phyloP scores from a whole-genome alignment of 1,140 invertebrate species.

The Caerostris extrusa region DNA sequence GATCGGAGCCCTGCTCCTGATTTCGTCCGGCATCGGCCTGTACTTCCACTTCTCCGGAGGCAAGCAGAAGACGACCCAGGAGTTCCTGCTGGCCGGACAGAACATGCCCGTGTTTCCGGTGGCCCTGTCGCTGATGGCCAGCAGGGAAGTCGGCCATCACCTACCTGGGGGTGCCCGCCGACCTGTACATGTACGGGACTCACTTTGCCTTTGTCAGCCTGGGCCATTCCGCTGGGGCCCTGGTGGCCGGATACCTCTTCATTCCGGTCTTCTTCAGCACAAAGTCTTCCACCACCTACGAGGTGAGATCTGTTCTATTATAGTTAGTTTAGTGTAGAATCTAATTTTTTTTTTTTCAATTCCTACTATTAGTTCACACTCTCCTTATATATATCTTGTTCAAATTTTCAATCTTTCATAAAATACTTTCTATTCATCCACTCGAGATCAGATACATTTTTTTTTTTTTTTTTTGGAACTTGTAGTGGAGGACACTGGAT shows the following conservation, averaged over 20 bases:
- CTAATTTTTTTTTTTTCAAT: neutral
- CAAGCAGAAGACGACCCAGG: slow-evolving; percentile 91
- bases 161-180: slow-evolving; percentile 92
- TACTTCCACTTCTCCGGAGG: slow-evolving; percentile 93
- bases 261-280: slow-evolving; percentile 95
- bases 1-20: slow-evolving; percentile 83
- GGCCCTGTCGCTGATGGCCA: slow-evolving; percentile 93
- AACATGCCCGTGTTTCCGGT: slow-evolving; percentile 90
- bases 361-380: too few species aligned
- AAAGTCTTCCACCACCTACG: slow-evolving; percentile 92
- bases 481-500: too few species aligned
- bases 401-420: too few species aligned
- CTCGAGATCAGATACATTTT: neutral
- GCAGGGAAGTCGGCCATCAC: slow-evolving; percentile 97
- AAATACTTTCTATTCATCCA: too few species aligned
- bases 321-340: neutral
- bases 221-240: slow-evolving; percentile 89
- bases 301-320: slow-evolving; percentile 80
- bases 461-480: neutral
- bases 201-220: slow-evolving; percentile 91
- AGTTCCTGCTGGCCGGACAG: slow-evolving; percentile 90
- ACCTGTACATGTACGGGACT: slow-evolving; percentile 91
- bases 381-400: too few species aligned
- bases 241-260: slow-evolving; percentile 90
- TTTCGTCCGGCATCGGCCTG: slow-evolving; percentile 86